Evolutionary conservation across 2,113 vertebrate genomes (phyloP).

Genomic region (Sturnus vulgaris): DNA sequence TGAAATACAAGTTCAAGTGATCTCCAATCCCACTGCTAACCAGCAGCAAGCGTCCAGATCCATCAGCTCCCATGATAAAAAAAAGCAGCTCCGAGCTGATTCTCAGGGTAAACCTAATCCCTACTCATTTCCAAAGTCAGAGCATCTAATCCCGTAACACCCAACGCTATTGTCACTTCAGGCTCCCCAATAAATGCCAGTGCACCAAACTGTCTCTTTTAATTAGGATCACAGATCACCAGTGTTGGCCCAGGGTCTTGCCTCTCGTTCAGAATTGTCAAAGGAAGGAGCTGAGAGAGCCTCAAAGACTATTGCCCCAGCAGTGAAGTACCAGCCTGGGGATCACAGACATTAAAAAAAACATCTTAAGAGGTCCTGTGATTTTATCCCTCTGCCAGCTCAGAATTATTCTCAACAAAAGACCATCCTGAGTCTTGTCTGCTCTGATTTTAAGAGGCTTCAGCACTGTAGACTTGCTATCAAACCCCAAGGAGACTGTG

Average conservation of each 20-base stretch:
- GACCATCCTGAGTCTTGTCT: background rate
- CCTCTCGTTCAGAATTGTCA: background rate
- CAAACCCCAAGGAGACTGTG: background rate
- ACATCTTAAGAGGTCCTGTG: background rate
- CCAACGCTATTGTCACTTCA: conserved; percentile 33
- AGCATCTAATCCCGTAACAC: conserved; percentile 40
- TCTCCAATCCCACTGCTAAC: background rate
- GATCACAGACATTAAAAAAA: background rate
- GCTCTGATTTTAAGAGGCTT: background rate
- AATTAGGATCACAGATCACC: conserved; percentile 51
- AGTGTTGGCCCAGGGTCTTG: background rate
- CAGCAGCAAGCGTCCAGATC: conserved; percentile 1
- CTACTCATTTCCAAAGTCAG: conserved; percentile 57
- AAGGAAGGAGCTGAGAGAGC: background rate
- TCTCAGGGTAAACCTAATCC: conserved; percentile 52
- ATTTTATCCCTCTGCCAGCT: background rate
- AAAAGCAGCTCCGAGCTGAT: background rate
- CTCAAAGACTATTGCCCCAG: background rate
- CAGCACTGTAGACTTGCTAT: background rate
- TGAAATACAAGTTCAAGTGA: conserved; percentile 34
- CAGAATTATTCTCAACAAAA: background rate
- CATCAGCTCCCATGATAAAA: background rate
- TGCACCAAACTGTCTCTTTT: conserved; percentile 52
- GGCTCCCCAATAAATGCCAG: conserved; percentile 45
- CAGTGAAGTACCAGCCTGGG: background rate